Base-by-base conservation (phyloP, 2,888 invertebrate species). In the Drosophila demipolita region DNA sequence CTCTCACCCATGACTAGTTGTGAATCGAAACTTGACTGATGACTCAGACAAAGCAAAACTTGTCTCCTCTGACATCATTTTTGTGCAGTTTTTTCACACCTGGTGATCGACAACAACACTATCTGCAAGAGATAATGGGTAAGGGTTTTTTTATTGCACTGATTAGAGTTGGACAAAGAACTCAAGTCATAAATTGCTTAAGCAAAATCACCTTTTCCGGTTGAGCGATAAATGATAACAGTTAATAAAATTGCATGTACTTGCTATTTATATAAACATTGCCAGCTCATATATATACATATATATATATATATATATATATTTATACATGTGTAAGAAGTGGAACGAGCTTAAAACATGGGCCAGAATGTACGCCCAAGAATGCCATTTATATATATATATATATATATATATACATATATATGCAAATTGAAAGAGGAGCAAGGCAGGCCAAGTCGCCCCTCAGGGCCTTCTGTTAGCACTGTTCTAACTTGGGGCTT, bases 351-450 rank as follows among this genome's bases (percentile, higher is more conserved):
- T 63, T 42, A 63, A 36, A 69, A 68, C 57, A 68, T 45, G 40
- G 35, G 64, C 40, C 53, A 62, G 66, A 71, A 72, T 68, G 76
- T 89, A 85, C 89, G 80, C 77, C 66, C 61, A 83, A 89, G 89
- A 89, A 85, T 85, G 82, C 73, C 77, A 23, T 45, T 45, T 45
- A 20, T 45, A 20, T n/a, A 42, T 38, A 17, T 12, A 33, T 11
- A 23, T 23, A 23, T 23, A 23, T 23, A 23, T 23, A 45, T 23
- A 45, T 26, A 26, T n/a, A n/a, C n/a, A n/a, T n/a, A 1, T 23
- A 23, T 23, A 23, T 23, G 23, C 45, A 73, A 68, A 87, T 75
- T 67, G 68, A 59, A 71, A 70, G 82, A 79, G 53, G 63, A 65
- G 55, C 59, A 59, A 65, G 68, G 65, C 84, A 87, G 77, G 71